Evolutionary conservation across 2,888 invertebrate species (phyloP).

Genomic region (Zele albiditarsus): DNA sequence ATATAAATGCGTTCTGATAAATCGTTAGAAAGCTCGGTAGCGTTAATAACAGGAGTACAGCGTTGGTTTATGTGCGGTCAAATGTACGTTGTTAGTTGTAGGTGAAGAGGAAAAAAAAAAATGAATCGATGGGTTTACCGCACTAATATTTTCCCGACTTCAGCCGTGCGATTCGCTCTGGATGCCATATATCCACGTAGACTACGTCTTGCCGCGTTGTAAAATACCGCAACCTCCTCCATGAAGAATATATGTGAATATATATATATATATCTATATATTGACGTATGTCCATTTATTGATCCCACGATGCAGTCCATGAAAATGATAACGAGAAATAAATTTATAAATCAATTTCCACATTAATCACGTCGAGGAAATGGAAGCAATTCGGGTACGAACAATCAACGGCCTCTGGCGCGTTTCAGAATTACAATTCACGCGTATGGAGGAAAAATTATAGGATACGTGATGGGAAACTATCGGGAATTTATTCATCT

Average conservation of each 20-base stretch:
- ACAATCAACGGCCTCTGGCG: constrained; percentile 43
- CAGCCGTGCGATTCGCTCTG: constrained; percentile 38
- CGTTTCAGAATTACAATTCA: not conserved
- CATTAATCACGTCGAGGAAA: constrained; percentile 53
- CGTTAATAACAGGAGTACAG: constrained; percentile 53
- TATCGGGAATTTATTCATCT: not conserved
- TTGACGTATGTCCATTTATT: constrained; percentile 22
- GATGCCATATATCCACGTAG: constrained; percentile 10
- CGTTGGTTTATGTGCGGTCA: constrained; percentile 56
- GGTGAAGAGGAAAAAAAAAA: constrained; percentile 43
- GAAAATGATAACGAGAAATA: constrained; percentile 18
- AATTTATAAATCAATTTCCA: constrained; percentile 52
- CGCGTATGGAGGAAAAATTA: not conserved
- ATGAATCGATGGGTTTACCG: constrained; percentile 53
- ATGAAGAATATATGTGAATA: not conserved
- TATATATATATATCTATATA: constrained; percentile 1
- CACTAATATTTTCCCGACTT: constrained; percentile 51
- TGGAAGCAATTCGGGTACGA: constrained; percentile 54
- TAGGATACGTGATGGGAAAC: constrained; percentile 15
- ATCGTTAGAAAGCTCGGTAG: constrained; percentile 26
- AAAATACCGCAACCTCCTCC: constrained; percentile 1
- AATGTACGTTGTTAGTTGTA: constrained; percentile 52
- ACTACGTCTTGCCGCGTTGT: constrained; percentile 26
- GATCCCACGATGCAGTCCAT: constrained; percentile 15
- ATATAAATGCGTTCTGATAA: constrained; percentile 16